Evolutionary conservation across 2,113 vertebrate genomes (phyloP).

Genomic region (Limanda limanda): DNA sequence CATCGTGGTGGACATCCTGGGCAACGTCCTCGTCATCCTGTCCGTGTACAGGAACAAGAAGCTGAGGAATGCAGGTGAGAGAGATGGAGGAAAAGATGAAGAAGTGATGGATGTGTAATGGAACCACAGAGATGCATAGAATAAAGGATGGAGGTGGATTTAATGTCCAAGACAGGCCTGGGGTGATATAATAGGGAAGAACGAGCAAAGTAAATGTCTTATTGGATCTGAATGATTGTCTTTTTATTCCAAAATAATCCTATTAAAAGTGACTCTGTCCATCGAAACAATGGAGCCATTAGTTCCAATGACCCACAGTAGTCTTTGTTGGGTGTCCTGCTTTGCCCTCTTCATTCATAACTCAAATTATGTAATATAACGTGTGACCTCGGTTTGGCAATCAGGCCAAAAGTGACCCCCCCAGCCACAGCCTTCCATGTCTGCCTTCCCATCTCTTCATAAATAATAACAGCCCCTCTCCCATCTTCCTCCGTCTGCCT

Average conservation of each 20-base stretch:
- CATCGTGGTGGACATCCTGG: slow-evolving; percentile 86
- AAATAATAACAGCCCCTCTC: slow-evolving; percentile 49
- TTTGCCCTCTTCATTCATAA: slow-evolving; percentile 42
- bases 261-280: neutral
- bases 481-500: slow-evolving; percentile 25
- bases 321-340: neutral
- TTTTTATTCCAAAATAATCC: neutral
- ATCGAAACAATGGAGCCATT: neutral
- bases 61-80: slow-evolving; percentile 87
- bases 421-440: slow-evolving; percentile 41
- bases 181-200: neutral
- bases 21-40: slow-evolving; percentile 85
- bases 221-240: neutral
- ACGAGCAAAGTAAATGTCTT: neutral
- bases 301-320: neutral
- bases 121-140: neutral
- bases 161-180: neutral
- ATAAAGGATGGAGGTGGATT: neutral
- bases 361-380: slow-evolving; percentile 53
- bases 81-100: no score
- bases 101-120: neutral
- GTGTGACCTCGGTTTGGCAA: slow-evolving; percentile 41
- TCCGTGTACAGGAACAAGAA: slow-evolving; percentile 88
- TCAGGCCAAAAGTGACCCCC: slow-evolving; percentile 17
- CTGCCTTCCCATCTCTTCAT: slow-evolving; percentile 50